phyloP scores from a whole-genome alignment of 2,797 vertebrate genomes.

The Cirrhinus molitorella region DNA sequence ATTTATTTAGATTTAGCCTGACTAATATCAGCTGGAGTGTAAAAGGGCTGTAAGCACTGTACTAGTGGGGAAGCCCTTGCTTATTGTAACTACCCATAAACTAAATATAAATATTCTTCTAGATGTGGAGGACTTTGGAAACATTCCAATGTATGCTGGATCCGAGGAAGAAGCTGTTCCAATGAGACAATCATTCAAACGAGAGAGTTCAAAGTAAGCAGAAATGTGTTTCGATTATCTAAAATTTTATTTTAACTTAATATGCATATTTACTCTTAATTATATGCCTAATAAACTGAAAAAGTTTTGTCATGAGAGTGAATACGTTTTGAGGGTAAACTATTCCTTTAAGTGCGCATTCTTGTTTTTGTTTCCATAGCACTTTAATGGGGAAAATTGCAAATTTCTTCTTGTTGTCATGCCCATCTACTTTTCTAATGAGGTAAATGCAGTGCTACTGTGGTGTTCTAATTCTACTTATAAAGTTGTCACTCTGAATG shows the following conservation, averaged over 20 bases:
- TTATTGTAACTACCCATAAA: background rate
- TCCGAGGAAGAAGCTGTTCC: constrained; percentile 39
- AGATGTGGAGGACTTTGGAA: constrained; percentile 60
- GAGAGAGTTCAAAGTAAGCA: constrained; percentile 35
- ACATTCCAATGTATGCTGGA: constrained; percentile 61
- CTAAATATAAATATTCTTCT: constrained; percentile 3
- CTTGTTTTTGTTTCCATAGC: constrained; percentile 32
- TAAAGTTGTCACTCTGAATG: background rate
- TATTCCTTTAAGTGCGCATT: background rate
- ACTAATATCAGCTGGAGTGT: background rate
- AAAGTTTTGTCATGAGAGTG: background rate
- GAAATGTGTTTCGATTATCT: background rate
- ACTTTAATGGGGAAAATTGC: constrained; percentile 2
- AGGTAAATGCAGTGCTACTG: constrained; percentile 35
- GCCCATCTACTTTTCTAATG: constrained; percentile 47
- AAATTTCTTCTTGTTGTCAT: constrained; percentile 38
- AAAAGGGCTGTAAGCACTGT: background rate
- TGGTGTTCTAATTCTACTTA: background rate
- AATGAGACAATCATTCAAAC: constrained; percentile 16
- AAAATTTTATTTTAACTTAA: too few species aligned
- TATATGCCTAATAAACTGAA: too few species aligned
- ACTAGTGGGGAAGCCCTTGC: background rate
- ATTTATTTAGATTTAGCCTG: background rate
- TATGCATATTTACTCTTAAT: too few species aligned
- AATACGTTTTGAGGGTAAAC: background rate